phyloP scores from a whole-genome alignment of 2,888 invertebrate species.

The Meghimatium bilineatum region DNA sequence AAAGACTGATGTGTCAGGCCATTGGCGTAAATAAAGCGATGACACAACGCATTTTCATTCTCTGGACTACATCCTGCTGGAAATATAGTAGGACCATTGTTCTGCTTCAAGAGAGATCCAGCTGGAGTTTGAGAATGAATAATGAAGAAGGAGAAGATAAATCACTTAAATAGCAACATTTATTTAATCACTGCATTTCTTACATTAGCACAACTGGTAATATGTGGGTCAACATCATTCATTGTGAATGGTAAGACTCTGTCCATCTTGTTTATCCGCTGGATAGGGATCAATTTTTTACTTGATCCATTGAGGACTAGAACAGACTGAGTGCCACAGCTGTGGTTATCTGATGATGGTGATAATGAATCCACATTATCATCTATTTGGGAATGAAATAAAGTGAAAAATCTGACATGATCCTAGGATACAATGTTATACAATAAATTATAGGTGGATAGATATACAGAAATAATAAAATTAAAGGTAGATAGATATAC shows the following conservation, averaged over 20 bases:
- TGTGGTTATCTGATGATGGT: slow-evolving; percentile 13
- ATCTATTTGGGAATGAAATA: slow-evolving; percentile 22
- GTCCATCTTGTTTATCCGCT: slow-evolving; percentile 43
- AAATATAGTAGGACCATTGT: no score
- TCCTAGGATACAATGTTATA: no score
- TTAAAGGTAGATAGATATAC: no score
- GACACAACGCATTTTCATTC: no score
- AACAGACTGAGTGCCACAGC: slow-evolving; percentile 42
- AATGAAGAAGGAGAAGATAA: no score
- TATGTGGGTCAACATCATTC: slow-evolving; percentile 60
- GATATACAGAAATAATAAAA: no score
- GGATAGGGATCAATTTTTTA: slow-evolving; percentile 42
- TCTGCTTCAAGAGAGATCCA: no score
- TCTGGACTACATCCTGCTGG: no score
- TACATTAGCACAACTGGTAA: slow-evolving; percentile 52
- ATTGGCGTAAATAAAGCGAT: no score
- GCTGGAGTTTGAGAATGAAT: no score
- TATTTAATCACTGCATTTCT: neutral
- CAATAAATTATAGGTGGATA: no score
- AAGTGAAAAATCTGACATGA: neutral
- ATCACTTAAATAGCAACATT: neutral
- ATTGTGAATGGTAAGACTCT: slow-evolving; percentile 65
- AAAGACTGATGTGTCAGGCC: no score
- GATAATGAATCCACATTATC: neutral
- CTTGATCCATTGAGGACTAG: slow-evolving; percentile 40